phyloP scores from a whole-genome alignment of 2,888 invertebrate genomes.

The Amiota minor region DNA sequence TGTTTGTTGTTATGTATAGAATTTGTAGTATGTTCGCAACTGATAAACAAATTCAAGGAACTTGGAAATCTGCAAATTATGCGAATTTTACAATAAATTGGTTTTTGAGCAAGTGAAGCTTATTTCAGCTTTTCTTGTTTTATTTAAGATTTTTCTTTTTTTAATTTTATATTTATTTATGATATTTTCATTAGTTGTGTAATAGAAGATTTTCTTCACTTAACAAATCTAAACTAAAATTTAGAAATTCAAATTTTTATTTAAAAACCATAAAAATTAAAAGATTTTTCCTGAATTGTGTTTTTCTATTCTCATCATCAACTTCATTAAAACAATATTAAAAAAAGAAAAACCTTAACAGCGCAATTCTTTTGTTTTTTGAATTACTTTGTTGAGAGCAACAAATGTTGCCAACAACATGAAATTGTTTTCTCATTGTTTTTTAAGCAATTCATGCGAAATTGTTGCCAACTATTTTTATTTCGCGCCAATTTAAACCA shows the following conservation, averaged over 20 bases:
- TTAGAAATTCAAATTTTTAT: background rate
- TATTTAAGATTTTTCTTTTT: background rate
- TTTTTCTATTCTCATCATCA: background rate
- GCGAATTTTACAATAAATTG: background rate
- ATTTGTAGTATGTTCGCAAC: background rate
- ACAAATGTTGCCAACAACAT: conserved; percentile 10
- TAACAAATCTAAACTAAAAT: background rate
- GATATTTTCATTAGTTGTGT: background rate
- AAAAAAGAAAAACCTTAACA: background rate
- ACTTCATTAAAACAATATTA: background rate
- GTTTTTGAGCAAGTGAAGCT: background rate
- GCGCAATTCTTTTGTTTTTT: background rate
- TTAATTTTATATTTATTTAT: background rate
- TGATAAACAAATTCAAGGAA: conserved; percentile 14
- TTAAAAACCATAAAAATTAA: background rate
- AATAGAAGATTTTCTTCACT: background rate
- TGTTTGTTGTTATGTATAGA: too few species aligned
- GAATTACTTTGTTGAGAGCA: background rate
- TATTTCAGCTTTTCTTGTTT: too few species aligned
- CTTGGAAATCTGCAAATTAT: background rate
- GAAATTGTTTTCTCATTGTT: conserved; percentile 25
- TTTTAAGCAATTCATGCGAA: conserved; percentile 4
- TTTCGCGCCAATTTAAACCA: conserved; percentile 18
- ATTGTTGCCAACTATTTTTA: conserved; percentile 26
- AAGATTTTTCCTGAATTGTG: background rate